A percentile compares a stretch with the other conserved stretches of the same genome.
These are phyloP conservation scores for Notarius lentiginosus DNA, from an alignment of 2,113 vertebrate genomes.

Conservation along the genomic window DNA sequence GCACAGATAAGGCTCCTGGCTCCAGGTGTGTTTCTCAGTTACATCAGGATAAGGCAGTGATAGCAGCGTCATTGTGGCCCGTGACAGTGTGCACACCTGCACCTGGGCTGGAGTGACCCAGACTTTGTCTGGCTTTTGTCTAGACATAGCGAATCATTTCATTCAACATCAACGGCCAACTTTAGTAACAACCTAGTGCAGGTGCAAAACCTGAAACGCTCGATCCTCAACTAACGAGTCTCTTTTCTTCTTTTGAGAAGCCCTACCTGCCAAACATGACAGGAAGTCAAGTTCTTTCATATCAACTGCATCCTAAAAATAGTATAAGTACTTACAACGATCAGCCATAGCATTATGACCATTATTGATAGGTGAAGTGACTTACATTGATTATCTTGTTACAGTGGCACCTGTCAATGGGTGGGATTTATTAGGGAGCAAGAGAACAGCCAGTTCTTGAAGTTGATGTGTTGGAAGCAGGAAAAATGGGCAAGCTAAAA, in stretches of 20 bases:
- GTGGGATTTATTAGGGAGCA: too few relatives aligned
- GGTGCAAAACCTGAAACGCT: slow-evolving; percentile 23
- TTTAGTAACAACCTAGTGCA: slow-evolving; percentile 4
- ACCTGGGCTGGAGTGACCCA: slow-evolving; percentile 31
- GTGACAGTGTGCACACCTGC: slow-evolving; percentile 35
- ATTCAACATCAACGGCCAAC: not conserved
- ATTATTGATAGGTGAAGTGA: too few relatives aligned
- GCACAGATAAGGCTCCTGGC: not conserved
- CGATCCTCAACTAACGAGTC: slow-evolving; percentile 24
- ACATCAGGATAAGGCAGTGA: not conserved
- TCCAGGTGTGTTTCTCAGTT: slow-evolving; percentile 20
- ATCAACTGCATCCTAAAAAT: not conserved
- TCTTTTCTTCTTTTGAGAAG: slow-evolving; percentile 11
- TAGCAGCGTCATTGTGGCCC: not conserved
- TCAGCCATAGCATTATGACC: too few relatives aligned
- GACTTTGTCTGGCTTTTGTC: slow-evolving; percentile 10
- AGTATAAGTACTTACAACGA: too few relatives aligned
- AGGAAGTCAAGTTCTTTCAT: not conserved
- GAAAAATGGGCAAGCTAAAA: too few relatives aligned
- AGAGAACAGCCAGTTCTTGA: too few relatives aligned
- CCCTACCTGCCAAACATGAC: slow-evolving; percentile 18
- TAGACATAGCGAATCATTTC: not conserved
- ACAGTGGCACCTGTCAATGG: too few relatives aligned
- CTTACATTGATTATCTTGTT: too few relatives aligned
- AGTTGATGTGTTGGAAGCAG: too few relatives aligned